A percentile compares a stretch with the other conserved stretches of the same genome.
Conservation (phyloP, 2,113 vertebrate genomes). For the Rhizomys pruinosus region DNA sequence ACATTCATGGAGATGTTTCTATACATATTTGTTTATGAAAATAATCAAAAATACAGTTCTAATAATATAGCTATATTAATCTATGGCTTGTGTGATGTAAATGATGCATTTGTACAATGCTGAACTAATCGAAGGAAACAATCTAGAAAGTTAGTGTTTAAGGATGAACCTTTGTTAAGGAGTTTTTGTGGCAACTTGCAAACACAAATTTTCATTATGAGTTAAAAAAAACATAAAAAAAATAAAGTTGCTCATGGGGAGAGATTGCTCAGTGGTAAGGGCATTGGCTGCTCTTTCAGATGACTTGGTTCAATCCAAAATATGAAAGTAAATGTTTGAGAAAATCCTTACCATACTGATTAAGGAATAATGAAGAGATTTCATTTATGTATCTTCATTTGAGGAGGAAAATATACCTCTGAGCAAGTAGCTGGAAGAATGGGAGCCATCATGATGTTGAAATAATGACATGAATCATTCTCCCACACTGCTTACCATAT, state of each 20-base stretch:
- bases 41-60: slow-evolving; percentile 27
- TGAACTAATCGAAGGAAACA: slow-evolving; percentile 25
- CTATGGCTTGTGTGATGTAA: slow-evolving; percentile 18
- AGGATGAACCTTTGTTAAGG: not conserved
- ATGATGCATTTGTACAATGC: not conserved
- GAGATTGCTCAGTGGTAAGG: too few relatives aligned
- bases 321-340: slow-evolving; percentile 17
- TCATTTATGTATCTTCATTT: not conserved
- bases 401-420: not conserved
- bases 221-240: not conserved
- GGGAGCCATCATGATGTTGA: not conserved
- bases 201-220: not conserved
- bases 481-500: not conserved
- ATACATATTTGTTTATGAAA: slow-evolving; percentile 15
- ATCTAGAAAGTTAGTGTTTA: not conserved
- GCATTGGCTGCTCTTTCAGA: too few relatives aligned
- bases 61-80: not conserved
- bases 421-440: not conserved
- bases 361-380: slow-evolving; percentile 41
- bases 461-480: not conserved
- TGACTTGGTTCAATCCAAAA: too few relatives aligned
- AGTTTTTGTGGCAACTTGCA: not conserved
- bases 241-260: too few relatives aligned
- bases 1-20: not conserved
- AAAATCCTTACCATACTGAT: not conserved